Conservation (phyloP, 2,797 vertebrate genomes). For the Smutsia temminckii region DNA sequence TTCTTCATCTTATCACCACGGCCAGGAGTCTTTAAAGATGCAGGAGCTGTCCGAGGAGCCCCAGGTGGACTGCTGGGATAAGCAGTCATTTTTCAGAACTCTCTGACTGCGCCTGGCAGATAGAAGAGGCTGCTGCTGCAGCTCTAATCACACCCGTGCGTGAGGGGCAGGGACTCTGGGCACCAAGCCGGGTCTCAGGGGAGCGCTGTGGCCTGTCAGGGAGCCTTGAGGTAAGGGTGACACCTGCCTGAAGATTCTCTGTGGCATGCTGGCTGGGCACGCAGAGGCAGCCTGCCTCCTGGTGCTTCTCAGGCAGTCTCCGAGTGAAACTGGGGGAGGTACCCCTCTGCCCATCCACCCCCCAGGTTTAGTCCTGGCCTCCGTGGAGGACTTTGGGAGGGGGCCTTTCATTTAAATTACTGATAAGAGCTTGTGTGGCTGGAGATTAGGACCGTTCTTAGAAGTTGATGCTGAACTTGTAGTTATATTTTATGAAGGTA, state of each 20-base stretch:
- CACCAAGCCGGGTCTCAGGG: background rate
- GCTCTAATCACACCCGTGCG: background rate
- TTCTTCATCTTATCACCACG: conserved; percentile 23
- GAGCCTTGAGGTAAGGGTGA: background rate
- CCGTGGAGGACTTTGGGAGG: background rate
- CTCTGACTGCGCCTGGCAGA: background rate
- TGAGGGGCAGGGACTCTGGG: rapidly evolving
- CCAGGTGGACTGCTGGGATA: conserved; percentile 20
- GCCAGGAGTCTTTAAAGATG: background rate
- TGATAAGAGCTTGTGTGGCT: background rate
- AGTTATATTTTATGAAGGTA: background rate
- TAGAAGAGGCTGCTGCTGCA: background rate
- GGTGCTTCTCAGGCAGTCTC: background rate
- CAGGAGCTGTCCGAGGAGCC: background rate
- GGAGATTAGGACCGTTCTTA: background rate
- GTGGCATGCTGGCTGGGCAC: background rate
- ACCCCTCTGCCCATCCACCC: rapidly evolving
- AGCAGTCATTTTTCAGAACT: background rate
- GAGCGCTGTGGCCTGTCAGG: background rate
- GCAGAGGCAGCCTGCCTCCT: background rate
- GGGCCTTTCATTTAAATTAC: background rate
- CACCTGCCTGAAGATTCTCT: background rate
- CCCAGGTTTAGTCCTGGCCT: too few species aligned
- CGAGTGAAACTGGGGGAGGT: background rate
- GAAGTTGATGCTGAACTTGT: background rate